A percentile compares a stretch with the other conserved stretches of the same genome.
phyloP scores from a whole-genome alignment of 2,888 invertebrate species.

The Eristalis tenax region DNA sequence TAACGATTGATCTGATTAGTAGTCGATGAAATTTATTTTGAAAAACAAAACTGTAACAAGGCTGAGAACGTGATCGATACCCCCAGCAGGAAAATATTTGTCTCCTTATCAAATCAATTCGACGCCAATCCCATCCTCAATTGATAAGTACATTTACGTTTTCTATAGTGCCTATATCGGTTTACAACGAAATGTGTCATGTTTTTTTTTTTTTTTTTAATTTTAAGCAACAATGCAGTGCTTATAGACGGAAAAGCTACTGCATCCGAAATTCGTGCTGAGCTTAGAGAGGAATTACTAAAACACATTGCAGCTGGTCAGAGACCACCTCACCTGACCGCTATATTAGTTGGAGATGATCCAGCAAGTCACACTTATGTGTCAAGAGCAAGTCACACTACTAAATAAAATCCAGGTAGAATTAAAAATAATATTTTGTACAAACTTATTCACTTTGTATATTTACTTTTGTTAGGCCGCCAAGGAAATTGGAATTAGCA shows the following conservation, averaged over 20 bases:
- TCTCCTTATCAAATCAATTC: conserved; percentile 32
- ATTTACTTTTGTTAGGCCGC: conserved; percentile 78
- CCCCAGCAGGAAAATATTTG: conserved; percentile 59
- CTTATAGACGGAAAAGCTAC: conserved; percentile 87
- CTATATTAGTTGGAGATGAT: conserved; percentile 90
- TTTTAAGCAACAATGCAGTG: conserved; percentile 80
- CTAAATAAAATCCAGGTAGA: conserved; percentile 86
- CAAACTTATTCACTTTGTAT: not conserved
- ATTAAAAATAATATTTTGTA: not conserved
- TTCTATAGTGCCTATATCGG: too few species aligned
- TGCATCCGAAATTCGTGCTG: conserved; percentile 85
- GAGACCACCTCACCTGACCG: conserved; percentile 86
- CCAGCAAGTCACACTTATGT: conserved; percentile 90
- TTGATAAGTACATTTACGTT: not conserved
- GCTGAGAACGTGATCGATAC: conserved; percentile 25
- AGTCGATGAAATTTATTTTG: conserved; percentile 10
- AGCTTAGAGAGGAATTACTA: conserved; percentile 84
- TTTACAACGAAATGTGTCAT: too few species aligned
- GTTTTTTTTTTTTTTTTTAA: not conserved
- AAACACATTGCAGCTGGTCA: conserved; percentile 85
- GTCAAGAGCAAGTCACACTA: conserved; percentile 89
- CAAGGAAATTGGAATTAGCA: conserved; percentile 84
- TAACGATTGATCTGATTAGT: not conserved
- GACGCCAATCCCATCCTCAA: not conserved
- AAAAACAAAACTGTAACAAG: conserved; percentile 12